Evolutionary conservation across 2,888 invertebrate species (phyloP), one percentile per base, ranked within the genome.

Genomic region (Bimastos eiseni): DNA sequence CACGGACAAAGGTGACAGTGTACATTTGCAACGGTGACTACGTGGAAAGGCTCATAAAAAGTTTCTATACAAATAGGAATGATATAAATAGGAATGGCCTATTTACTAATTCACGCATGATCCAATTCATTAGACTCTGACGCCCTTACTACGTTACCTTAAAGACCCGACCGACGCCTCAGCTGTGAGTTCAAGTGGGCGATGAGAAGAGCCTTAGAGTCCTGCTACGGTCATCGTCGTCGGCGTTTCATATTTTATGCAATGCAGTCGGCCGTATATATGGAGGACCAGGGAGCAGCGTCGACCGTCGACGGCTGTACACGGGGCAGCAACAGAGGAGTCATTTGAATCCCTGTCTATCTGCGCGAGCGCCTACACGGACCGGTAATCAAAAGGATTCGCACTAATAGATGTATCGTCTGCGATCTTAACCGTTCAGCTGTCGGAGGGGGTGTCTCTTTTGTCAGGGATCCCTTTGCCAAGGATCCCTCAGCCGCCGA

Each of bases 381-480:
- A 30, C 30, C n/a, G 70, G 70, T 70, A 70, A 70, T 70, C 70
- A 70, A 70, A 70, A 70, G 70, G 70, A 70, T 70, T 70, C 70
- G 70, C 70, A 70, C 70, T 70, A 70, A 70, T 70, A 70, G 70
- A 70, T 70, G 70, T 70, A 70, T 70, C 70, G 70, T 70, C 70
- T 70, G 70, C 70, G 70, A 70, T 70, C 30, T 30, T 70, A 70
- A 70, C 70, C n/a, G 70, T 30, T 70, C 70, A 70, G 70, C 70
- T 70, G 70, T 24, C 49, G 70, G 70, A 70, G 70, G 24, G 4
- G 55, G n/a, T n/a, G n/a, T 70, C 70, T n/a, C 70, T 70, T 70
- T 70, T 70, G 70, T 70, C 70, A 70, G 70, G n/a, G 70, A 70
- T 70, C 70, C 44, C 44, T 44, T 70, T 70, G n/a, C 70, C 70